Percentiles rank a stretch among this genome's conserved stretches.
Evolutionary conservation across 2,113 vertebrate species (phyloP).

Genomic region (Merops nubicus): DNA sequence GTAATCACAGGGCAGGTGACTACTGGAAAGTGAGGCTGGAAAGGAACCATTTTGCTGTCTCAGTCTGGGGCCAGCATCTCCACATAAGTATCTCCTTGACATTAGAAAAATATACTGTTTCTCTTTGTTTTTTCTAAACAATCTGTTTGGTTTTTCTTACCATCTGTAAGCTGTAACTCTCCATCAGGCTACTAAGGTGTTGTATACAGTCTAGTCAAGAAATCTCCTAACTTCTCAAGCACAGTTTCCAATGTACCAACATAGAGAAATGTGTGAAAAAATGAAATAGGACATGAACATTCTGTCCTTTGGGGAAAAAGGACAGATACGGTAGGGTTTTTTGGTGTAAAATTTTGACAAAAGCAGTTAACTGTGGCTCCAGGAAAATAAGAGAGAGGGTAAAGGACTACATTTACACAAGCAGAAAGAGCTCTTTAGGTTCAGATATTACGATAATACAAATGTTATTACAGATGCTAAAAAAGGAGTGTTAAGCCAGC

Average conservation of each 20-base stretch:
- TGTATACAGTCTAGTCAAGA: neutral
- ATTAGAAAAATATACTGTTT: neutral
- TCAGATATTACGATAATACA: neutral
- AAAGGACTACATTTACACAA: neutral
- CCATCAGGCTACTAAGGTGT: neutral
- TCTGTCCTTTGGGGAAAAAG: neutral
- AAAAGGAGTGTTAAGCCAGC: neutral
- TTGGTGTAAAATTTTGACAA: neutral
- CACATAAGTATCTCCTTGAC: neutral
- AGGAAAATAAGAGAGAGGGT: neutral
- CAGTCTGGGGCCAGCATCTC: neutral
- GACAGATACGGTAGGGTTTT: neutral
- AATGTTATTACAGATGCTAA: neutral
- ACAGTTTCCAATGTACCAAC: neutral
- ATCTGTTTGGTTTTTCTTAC: neutral
- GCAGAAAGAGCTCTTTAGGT: neutral
- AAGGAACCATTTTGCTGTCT: neutral
- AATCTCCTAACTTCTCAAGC: neutral
- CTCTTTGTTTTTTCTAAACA: neutral
- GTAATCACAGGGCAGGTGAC: neutral
- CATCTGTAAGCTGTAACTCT: neutral
- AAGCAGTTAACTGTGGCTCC: neutral
- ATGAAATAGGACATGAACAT: neutral
- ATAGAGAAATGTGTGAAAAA: neutral
- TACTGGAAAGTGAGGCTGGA: neutral